These are phyloP conservation scores for Scolopax rusticola DNA, from an alignment of 2,797 vertebrate genomes.

Conservation along the genomic window DNA sequence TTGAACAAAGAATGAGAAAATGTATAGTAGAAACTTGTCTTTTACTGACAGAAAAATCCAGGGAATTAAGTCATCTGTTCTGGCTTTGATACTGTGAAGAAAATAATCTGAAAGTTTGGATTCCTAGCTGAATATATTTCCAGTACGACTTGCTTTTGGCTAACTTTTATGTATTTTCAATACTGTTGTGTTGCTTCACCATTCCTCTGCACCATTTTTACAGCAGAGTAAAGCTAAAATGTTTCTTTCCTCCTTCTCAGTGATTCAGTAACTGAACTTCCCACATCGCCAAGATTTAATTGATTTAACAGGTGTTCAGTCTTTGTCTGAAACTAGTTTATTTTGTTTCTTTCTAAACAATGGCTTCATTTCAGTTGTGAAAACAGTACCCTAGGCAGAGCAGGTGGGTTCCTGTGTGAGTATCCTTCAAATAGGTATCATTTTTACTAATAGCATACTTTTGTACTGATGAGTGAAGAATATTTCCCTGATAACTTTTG, in stretches of 20 bases:
- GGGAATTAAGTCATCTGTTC: not conserved
- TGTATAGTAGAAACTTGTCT: not conserved
- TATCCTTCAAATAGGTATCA: not conserved
- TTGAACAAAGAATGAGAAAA: not conserved
- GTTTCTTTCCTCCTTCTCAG: not conserved
- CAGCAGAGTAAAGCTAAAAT: not conserved
- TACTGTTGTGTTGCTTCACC: not conserved
- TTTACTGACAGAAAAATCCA: not conserved
- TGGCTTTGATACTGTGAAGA: not conserved
- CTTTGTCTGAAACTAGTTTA: not conserved
- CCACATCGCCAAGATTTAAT: not conserved
- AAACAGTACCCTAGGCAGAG: not conserved
- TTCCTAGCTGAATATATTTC: not conserved
- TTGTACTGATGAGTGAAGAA: not conserved
- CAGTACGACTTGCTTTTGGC: not conserved
- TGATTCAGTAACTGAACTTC: not conserved
- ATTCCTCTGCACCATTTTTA: not conserved
- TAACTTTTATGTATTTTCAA: not conserved
- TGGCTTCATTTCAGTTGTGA: not conserved
- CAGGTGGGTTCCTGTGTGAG: not conserved
- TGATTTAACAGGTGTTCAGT: not conserved
- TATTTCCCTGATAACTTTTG: not conserved
- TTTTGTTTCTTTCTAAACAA: slow-evolving; percentile 14
- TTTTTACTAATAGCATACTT: not conserved
- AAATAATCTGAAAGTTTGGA: not conserved